Evolutionary conservation across 1,140 invertebrate genomes (phyloP), one percentile per base, ranked within the genome.

Genomic region (Druon quercuslanigerum): DNA sequence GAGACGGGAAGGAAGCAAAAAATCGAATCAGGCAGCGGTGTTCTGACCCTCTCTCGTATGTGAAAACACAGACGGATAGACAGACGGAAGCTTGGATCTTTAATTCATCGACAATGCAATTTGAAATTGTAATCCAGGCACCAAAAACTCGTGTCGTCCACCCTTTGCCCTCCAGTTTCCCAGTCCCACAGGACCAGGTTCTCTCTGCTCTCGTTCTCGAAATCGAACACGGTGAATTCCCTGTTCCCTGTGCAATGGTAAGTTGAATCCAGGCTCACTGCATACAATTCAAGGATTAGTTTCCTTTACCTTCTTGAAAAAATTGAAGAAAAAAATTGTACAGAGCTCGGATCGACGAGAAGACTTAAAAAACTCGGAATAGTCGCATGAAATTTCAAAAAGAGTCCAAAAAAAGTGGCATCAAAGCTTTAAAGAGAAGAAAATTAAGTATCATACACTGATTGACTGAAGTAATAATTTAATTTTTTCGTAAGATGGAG

Each of bases 1-100:
- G 60, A 66, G 40, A 66, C 60, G 40, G 57, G 60, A 66, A 66
- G 60, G 60, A 66, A 66, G 60, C 60, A 66, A 66, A 25, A 66
- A 66, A 66, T 66, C 40, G 60, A 66, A 66, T 66, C 60, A 66
- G 33, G 60, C 33, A 66, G 17, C 40, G 60, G 60, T 20, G 17
- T 56, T 40, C 25, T 66, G 60, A 66, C 60, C 60, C 60, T 66
- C 60, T 66, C 25, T 66, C 33, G 25, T 40, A 66, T 66, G 60
- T 33, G 60, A 66, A 66, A 66, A 66, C 40, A 66, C 57, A 60
- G 57, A 60, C 25, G 57, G 20, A 60, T 60, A 66, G 60, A 66
- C 60, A 16, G 60, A 66, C 33, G 25, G 33, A 66, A 40, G 60
- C 40, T 33, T 3, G 33, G 13, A 66, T 66, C 60, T 66, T 66